Evolutionary conservation across 2,888 invertebrate species (phyloP).

Genomic region (Epinotia demarniana): DNA sequence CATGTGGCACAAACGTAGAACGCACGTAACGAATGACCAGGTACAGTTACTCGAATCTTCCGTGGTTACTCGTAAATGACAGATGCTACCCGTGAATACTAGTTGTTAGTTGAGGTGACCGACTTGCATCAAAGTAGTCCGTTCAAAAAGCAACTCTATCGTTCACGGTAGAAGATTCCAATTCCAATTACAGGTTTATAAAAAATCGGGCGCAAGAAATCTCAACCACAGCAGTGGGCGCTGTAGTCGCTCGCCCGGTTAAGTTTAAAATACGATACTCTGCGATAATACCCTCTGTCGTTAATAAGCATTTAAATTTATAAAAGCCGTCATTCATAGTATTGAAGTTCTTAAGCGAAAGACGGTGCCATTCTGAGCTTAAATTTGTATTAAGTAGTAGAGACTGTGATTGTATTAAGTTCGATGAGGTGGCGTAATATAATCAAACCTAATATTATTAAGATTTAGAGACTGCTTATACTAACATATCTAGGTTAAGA

Average conservation of each 20-base stretch:
- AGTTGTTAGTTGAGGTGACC: too few species aligned
- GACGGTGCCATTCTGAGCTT: not conserved
- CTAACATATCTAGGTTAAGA: too few species aligned
- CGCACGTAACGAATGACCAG: slow-evolving; percentile 48
- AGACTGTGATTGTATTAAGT: not conserved
- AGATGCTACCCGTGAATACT: slow-evolving; percentile 46
- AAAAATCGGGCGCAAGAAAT: too few species aligned
- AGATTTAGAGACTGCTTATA: too few species aligned
- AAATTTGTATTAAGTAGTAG: not conserved
- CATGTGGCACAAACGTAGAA: slow-evolving; percentile 52
- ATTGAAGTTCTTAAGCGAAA: slow-evolving; percentile 25
- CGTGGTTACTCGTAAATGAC: slow-evolving; percentile 51
- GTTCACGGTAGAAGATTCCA: too few species aligned
- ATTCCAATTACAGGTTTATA: too few species aligned
- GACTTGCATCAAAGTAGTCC: too few species aligned
- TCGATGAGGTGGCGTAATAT: too few species aligned
- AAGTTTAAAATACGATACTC: slow-evolving; percentile 21
- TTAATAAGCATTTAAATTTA: slow-evolving; percentile 46
- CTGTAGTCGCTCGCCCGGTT: not conserved
- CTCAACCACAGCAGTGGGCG: not conserved
- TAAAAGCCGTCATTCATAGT: slow-evolving; percentile 28
- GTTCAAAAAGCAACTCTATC: too few species aligned
- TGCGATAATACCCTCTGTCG: slow-evolving; percentile 44
- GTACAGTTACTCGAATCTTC: slow-evolving; percentile 51
- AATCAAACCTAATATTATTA: too few species aligned